These are phyloP conservation scores for Tetraneura akinire DNA, from an alignment of 1,140 invertebrate genomes.

Conservation along the genomic window DNA sequence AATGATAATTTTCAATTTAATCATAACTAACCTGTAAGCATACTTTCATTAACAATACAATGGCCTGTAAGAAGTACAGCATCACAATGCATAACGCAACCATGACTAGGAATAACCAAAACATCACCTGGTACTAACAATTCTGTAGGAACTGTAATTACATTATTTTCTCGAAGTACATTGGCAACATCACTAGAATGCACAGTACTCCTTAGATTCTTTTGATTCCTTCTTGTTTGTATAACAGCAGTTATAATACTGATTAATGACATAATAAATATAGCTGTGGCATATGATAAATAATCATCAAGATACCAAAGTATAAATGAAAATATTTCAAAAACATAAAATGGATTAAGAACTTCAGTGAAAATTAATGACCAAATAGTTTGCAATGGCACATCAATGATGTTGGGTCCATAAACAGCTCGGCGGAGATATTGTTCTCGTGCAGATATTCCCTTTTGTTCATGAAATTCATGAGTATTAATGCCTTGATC, in stretches of 20 bases:
- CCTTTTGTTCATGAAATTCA: conserved; percentile 65
- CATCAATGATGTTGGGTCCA: conserved; percentile 77
- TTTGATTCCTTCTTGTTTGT: conserved; percentile 82
- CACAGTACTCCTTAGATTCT: conserved; percentile 70
- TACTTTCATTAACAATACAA: conserved; percentile 94
- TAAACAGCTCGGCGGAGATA: conserved; percentile 72
- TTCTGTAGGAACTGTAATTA: conserved; percentile 62
- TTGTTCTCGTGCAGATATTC: conserved; percentile 63
- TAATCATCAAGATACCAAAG: conserved; percentile 82
- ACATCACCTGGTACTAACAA: conserved; percentile 90
- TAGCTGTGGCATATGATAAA: conserved; percentile 82
- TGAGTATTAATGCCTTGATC: conserved; percentile 66
- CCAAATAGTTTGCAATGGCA: conserved; percentile 72
- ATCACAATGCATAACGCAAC: conserved; percentile 87
- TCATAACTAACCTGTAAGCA: conserved; percentile 83
- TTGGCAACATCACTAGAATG: conserved; percentile 67
- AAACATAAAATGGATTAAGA: conserved; percentile 95
- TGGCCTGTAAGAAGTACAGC: conserved; percentile 84
- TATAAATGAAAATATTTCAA: conserved; percentile 83
- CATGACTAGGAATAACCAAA: conserved; percentile 80
- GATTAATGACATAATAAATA: conserved; percentile 82
- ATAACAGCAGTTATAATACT: conserved; percentile 80
- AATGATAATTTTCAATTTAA: too few relatives aligned
- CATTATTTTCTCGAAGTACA: conserved; percentile 61
- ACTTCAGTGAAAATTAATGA: conserved; percentile 76